Evolutionary conservation across 2,113 vertebrate species (phyloP), one percentile per base, ranked within the genome.

Genomic region (Alces alces): DNA sequence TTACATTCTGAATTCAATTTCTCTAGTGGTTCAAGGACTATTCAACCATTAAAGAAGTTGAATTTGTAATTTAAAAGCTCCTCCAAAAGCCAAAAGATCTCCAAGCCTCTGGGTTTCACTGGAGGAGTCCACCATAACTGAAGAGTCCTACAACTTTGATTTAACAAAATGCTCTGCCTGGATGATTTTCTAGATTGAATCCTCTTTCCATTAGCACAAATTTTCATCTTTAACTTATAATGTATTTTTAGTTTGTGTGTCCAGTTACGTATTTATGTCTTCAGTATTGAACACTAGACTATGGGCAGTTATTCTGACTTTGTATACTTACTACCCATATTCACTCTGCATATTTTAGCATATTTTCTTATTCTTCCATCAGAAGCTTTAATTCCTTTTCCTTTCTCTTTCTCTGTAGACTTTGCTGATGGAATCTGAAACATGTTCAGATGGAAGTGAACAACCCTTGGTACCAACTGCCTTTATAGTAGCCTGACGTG

Each of bases 1-100:
- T 92, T 90, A 33, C 55, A 93, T 86, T 83, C 45, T 87, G 80
- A 91, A 90, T 89, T 90, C 52, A 39, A 39, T 82, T 92, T 94
- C 12, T 60, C 70, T 73, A 80, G 89, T 76, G 45, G 47, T 92
- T 84, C 25, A 14, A 94, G 61, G 79, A 93, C 43, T 70, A 55
- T 36, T 79, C 55, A 83, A 61, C 73, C 73, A 90, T 80, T 86
- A 90, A 93, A 78, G 85, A 92, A 82, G 36, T 54, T 92, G 80
- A 25, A 84, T 94, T 64, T 94, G 43, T 90, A 39, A 86, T 89
- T 86, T 76, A 85, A 95, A 89, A 58, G 3, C 28, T 86, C 79
- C 85, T 36, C 17, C 47, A 54, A 54, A 83, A 55, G 50, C 14
- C 39, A 66, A 54, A 83, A 55, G 57, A 66, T 39, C 45, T 89